Evolutionary conservation across 2,888 invertebrate genomes (phyloP).

Genomic region (Pediacus dermestoides): DNA sequence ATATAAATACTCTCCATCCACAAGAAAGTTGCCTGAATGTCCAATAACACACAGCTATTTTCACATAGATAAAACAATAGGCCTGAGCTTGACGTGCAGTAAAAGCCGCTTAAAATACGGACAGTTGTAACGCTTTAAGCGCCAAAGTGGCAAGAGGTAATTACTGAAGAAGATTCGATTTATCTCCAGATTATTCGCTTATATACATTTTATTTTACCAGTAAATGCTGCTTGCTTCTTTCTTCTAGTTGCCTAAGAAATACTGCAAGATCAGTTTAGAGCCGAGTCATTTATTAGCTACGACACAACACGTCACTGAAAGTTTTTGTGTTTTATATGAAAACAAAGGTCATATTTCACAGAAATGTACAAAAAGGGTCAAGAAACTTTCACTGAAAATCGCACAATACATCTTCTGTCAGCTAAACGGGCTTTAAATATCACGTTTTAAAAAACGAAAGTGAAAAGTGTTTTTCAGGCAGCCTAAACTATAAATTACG

Average conservation of each 20-base stretch:
- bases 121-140: conserved; percentile 19
- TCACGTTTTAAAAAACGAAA: too few relatives aligned
- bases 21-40: conserved; percentile 16
- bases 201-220: conserved; percentile 26
- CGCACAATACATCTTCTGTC: too few relatives aligned
- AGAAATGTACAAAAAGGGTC: background rate
- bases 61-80: background rate
- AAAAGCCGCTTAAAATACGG: background rate
- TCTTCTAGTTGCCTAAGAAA: conserved; percentile 19
- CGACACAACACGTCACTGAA: conserved; percentile 12
- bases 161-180: conserved; percentile 30
- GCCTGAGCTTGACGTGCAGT: background rate
- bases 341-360: conserved; percentile 14
- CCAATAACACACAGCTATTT: conserved; percentile 1
- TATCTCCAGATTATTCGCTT: conserved; percentile 30
- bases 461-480: too few relatives aligned
- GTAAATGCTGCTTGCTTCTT: conserved; percentile 22
- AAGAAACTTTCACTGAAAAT: conserved; percentile 1
- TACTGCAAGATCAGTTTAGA: conserved; percentile 20
- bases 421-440: too few relatives aligned
- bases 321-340: conserved; percentile 13
- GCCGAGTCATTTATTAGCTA: conserved; percentile 21
- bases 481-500: too few relatives aligned
- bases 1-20: conserved; percentile 16
- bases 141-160: conserved; percentile 24